These are phyloP conservation scores for Micrasema longulum DNA, from an alignment of 1,140 invertebrate genomes.

Conservation along the genomic window DNA sequence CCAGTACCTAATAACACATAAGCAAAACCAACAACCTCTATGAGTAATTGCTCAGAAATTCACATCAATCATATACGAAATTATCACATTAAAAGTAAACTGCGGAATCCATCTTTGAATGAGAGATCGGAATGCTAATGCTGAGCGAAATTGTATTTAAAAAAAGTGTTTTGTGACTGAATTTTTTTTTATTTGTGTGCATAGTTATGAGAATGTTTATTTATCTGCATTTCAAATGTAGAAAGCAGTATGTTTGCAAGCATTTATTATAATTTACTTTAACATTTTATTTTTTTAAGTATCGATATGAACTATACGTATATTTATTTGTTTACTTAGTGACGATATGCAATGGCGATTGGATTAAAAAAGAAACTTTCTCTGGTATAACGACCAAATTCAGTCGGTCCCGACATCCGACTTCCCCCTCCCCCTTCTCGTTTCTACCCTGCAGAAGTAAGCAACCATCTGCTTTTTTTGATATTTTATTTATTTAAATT, in stretches of 20 bases:
- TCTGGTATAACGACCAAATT: too few species aligned
- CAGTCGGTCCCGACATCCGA: too few species aligned
- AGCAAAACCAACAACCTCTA: slow-evolving; percentile 45
- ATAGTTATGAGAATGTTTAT: neutral
- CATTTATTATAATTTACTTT: neutral
- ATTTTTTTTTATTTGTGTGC: neutral
- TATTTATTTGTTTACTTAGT: too few species aligned
- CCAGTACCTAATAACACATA: slow-evolving; percentile 48
- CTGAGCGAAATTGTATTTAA: neutral
- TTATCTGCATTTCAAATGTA: neutral
- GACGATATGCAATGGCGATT: too few species aligned
- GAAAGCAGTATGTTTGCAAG: too few species aligned
- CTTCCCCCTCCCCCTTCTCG: too few species aligned
- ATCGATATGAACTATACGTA: neutral
- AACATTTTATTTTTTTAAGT: neutral
- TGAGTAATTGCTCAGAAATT: slow-evolving; percentile 38
- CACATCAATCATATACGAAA: neutral
- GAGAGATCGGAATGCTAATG: neutral
- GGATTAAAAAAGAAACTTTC: too few species aligned
- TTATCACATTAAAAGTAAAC: neutral
- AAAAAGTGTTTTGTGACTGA: neutral
- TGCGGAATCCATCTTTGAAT: neutral
- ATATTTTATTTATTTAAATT: too few species aligned
- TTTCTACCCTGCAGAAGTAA: too few species aligned
- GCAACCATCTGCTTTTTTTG: too few species aligned